Base-by-base conservation (phyloP, 2,797 vertebrate genomes). In the Gadopsis marmoratus region DNA sequence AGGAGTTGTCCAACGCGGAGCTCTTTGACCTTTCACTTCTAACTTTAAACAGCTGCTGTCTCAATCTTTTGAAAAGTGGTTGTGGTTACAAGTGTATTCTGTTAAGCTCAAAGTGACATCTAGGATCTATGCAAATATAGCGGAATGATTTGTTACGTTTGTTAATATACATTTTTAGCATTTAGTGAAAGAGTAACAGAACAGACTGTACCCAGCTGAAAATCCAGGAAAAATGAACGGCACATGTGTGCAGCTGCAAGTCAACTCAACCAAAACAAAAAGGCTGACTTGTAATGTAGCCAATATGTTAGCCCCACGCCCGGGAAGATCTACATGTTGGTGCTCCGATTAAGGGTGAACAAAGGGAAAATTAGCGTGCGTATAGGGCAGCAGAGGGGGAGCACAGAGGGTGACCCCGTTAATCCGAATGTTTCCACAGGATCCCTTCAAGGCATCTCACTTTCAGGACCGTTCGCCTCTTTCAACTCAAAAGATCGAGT, bases 291-390 rank as follows among this genome's bases (percentile, higher is more conserved):
- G 11, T 79, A 82, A 84, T 78, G 59, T 9, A 61, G 74, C 51
- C 73, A 74, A 82, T 78, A 72, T 75, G 84, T 84, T 33, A 4
- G 47, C 37, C 23, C 31, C 37, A 10, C 7, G 66, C 29, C n/a
- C 0, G 23, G 19, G 50, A 67, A 43, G 54, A 23, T 19, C 23
- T 53, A 33, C 23, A n/a, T 78, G 76, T 88, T 86, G 90, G 74
- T 86, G 86, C 75, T 88, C 83, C 83, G 90, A 85, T 91, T 92
- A 88, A 60, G 51, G 67, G 10, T 0, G 21, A 86, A 90, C 83
- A 86, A 89, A 92, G 82, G 87, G 77, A 19, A 83, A 88, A 81
- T 87, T 43, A 82, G 72, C 0, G 16, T 55, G 55, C 74, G 87
- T 91, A 33, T 86, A 86, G 89, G 87, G 74, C 82, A 89, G 72